Base-by-base conservation (phyloP, 2,113 vertebrate species). In the Procapra przewalskii region DNA sequence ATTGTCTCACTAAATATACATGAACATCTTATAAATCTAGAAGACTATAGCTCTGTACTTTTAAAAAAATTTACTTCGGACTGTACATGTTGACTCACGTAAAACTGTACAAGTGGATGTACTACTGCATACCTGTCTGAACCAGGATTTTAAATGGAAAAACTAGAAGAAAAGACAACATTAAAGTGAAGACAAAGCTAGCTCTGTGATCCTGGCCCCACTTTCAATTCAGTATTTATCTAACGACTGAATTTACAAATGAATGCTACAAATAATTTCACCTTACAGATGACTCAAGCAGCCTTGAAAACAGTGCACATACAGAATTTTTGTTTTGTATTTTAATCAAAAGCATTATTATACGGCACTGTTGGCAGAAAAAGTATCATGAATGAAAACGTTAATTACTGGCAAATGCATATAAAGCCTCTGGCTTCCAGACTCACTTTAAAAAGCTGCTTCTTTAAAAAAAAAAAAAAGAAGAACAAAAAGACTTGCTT, bases 211-310 rank as follows among this genome's bases (percentile, higher is more conserved):
- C 10, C 31, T 93, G n/a, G 87, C 75, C 60, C 80, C 71, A 91
- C 80, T 88, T 86, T 96, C 77, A 94, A 94, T 54, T 90, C 33
- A 75, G 71, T 92, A 91, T 67, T 91, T 94, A 94, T 52, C 45
- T 62, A 96, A 16, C 52, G 64, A 91, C 31, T 90, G 52, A 89
- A 55, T 96, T 96, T 79, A 79, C 29, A 93, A 96, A 55, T 92
- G 98, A 97, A 94, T 64, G 29, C 29, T 62, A 96, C 48, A 96
- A 93, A 91, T 81, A 97, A 97, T 93, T 88, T 91, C 29, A 94
- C 57, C 55, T 94, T 95, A 25, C 77, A 88, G 54, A 82, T 92
- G 79, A 91, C 33, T 95, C 45, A 83, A 43, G 14, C 45, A 94
- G 91, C 19, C 50, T 45, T 97, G 36, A 97, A 97, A 94, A 95